phyloP scores from a whole-genome alignment of 2,113 vertebrate genomes.

The Penelope pileata region DNA sequence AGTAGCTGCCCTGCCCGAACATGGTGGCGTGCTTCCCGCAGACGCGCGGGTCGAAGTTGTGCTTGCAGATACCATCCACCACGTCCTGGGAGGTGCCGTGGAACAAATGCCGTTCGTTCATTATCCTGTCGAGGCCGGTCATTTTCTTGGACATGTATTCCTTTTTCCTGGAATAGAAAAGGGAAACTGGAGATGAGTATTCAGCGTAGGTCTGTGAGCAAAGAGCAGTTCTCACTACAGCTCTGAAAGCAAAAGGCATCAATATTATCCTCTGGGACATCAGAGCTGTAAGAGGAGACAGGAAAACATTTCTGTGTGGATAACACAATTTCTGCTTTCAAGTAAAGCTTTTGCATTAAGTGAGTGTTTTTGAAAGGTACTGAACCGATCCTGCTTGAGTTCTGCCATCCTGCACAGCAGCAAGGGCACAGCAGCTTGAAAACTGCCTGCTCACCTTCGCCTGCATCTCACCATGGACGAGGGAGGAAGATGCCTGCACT shows the following conservation, averaged over 20 bases:
- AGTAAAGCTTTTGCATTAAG: not conserved
- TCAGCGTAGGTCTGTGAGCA: not conserved
- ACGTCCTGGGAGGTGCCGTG: conserved; percentile 97
- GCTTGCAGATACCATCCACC: conserved; percentile 98
- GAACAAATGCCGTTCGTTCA: conserved; percentile 96
- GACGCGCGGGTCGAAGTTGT: conserved; percentile 98
- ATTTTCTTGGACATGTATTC: conserved; percentile 96
- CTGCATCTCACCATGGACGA: not conserved
- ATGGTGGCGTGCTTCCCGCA: conserved; percentile 98
- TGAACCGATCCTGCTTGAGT: not conserved
- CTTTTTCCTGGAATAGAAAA: conserved; percentile 88
- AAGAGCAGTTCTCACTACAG: rapidly evolving
- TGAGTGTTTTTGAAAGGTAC: not conserved
- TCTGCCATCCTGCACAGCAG: not conserved
- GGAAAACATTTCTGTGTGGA: rapidly evolving
- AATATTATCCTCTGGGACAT: not conserved
- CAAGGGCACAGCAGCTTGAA: not conserved
- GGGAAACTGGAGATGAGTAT: not conserved
- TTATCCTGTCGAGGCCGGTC: conserved; percentile 89
- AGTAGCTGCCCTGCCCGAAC: conserved; percentile 99
- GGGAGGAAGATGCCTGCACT: not conserved
- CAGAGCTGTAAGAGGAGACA: not conserved
- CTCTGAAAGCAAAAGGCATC: not conserved
- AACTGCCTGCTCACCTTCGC: not conserved
- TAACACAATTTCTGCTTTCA: not conserved